Evolutionary conservation across 1,140 invertebrate species (phyloP).

Genomic region (Drosophila kepulauana): DNA sequence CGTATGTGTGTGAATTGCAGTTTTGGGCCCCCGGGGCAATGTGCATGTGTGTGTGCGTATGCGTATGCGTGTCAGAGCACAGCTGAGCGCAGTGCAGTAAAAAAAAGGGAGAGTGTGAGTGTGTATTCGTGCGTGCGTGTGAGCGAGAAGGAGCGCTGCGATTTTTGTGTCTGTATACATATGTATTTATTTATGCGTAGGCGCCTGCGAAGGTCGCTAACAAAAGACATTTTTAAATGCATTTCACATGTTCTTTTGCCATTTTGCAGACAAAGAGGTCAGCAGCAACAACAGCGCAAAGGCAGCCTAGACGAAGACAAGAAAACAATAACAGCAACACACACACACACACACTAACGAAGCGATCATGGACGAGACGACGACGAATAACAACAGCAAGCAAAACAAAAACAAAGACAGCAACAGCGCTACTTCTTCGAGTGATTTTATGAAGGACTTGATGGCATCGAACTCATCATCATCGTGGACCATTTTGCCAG

Average conservation of each 20-base stretch:
- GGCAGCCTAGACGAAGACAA: too few relatives aligned
- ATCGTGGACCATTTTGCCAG: slow-evolving; percentile 63
- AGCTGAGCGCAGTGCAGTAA: slow-evolving; percentile 15
- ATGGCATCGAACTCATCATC: slow-evolving; percentile 54
- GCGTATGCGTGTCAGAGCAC: slow-evolving; percentile 3
- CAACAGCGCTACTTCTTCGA: not conserved
- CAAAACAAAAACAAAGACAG: slow-evolving; percentile 15
- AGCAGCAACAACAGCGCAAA: slow-evolving; percentile 3
- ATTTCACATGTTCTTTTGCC: slow-evolving; percentile 13
- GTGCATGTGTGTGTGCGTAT: not conserved
- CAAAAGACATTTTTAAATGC: slow-evolving; percentile 26
- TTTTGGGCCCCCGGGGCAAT: slow-evolving; percentile 36
- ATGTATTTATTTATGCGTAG: slow-evolving; percentile 12
- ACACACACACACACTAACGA: slow-evolving; percentile 11
- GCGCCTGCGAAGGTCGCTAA: slow-evolving; percentile 30
- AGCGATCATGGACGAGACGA: slow-evolving; percentile 42
- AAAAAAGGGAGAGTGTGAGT: not conserved
- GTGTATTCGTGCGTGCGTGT: too few relatives aligned
- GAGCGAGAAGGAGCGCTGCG: not conserved
- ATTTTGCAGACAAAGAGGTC: slow-evolving; percentile 44
- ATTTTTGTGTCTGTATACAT: too few relatives aligned
- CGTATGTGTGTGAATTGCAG: slow-evolving; percentile 20
- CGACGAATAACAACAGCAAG: slow-evolving; percentile 23
- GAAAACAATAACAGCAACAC: slow-evolving; percentile 4
- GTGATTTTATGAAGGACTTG: not conserved